A percentile compares a stretch with the other conserved stretches of the same genome.
Conservation (phyloP, 2,797 vertebrate genomes). For the Eidolon dupreanum region DNA sequence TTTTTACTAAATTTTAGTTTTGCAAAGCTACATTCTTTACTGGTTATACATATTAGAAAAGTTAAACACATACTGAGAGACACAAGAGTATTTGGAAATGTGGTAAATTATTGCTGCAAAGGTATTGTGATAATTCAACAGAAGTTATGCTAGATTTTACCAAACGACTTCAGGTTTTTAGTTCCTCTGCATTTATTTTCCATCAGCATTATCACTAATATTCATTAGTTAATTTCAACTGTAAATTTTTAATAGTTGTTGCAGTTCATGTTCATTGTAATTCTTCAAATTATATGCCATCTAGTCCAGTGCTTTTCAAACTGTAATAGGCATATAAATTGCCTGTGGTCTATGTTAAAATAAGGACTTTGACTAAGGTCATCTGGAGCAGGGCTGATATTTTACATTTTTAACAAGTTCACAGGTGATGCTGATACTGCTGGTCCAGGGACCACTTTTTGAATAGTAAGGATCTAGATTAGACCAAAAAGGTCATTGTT, state of each 20-base stretch:
- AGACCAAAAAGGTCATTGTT: neutral
- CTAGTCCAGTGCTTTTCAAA: neutral
- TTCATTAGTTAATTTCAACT: neutral
- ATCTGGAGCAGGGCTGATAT: neutral
- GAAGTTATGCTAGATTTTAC: neutral
- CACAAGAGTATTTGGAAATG: neutral
- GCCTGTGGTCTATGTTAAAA: neutral
- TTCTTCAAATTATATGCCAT: neutral
- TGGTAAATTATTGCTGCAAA: neutral
- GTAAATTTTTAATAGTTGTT: neutral
- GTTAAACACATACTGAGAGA: constrained; percentile 1
- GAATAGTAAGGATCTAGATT: neutral
- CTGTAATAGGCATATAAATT: neutral
- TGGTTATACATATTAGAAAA: neutral
- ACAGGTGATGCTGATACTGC: neutral
- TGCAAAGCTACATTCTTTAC: constrained; percentile 5
- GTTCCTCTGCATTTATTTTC: neutral
- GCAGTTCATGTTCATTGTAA: neutral
- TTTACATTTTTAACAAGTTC: neutral
- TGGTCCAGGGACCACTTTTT: neutral
- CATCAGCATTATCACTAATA: neutral
- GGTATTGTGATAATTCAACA: neutral
- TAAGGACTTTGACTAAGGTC: neutral
- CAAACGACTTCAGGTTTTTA: neutral
- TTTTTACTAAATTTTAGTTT: constrained; percentile 37